Conservation (phyloP, 2,797 vertebrate genomes). For the Bovichtus diacanthus region DNA sequence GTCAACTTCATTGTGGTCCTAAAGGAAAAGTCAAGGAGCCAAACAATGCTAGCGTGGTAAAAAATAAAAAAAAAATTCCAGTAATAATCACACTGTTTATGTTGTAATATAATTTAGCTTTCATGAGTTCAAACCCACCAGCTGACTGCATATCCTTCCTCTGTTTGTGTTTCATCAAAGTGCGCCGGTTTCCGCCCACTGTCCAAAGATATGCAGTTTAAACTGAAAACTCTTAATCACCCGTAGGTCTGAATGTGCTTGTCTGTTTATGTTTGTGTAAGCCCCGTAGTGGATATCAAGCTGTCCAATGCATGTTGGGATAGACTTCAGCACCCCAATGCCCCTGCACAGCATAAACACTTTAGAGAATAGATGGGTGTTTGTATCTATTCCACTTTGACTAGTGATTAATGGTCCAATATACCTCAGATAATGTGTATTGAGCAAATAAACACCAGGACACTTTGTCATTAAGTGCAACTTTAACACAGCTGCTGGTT, state of each 20-base stretch:
- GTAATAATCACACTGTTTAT: neutral
- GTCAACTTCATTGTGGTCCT: neutral
- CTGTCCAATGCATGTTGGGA: too few species aligned
- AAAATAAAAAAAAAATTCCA: too few species aligned
- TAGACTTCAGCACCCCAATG: too few species aligned
- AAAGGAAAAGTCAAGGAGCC: neutral
- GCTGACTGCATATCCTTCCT: neutral
- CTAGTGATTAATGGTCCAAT: neutral
- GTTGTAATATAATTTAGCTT: neutral
- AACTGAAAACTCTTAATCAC: neutral
- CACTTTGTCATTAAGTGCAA: neutral
- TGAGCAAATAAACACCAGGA: neutral
- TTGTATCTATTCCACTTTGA: neutral
- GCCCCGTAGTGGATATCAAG: neutral
- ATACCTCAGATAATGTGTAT: neutral
- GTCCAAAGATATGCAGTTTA: neutral
- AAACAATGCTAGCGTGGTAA: too few species aligned
- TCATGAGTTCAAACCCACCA: neutral
- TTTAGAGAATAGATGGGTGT: neutral
- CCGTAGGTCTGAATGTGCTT: constrained; percentile 1
- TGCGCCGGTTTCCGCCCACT: neutral
- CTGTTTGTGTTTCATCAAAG: neutral
- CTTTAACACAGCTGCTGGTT: neutral
- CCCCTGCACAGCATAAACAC: too few species aligned
- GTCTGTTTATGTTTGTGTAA: constrained; percentile 6